Conservation (phyloP, 1,140 invertebrate genomes). For the Lamellibrachia luymesi region DNA sequence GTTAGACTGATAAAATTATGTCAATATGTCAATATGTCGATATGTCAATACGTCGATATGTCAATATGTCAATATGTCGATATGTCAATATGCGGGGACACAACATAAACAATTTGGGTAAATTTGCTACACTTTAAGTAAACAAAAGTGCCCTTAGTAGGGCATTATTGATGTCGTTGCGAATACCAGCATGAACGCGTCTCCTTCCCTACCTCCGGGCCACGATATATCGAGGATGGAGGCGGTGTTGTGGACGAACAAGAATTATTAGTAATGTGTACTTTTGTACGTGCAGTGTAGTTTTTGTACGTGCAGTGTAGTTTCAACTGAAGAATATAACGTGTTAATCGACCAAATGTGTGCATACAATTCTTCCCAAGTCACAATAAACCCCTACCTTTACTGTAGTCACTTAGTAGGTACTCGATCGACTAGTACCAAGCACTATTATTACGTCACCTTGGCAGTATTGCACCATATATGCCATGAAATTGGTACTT, state of each 20-base stretch:
- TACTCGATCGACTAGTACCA: too few relatives aligned
- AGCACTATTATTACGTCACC: neutral
- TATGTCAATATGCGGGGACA: neutral
- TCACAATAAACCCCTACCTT: too few relatives aligned
- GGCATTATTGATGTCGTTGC: neutral
- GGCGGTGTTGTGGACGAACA: too few relatives aligned
- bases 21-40: neutral
- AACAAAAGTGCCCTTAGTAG: neutral
- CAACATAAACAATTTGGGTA: neutral
- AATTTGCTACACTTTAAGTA: neutral
- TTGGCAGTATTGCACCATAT: neutral
- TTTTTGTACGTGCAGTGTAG: too few relatives aligned
- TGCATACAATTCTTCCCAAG: too few relatives aligned
- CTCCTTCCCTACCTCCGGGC: too few relatives aligned
- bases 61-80: neutral
- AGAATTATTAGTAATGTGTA: too few relatives aligned
- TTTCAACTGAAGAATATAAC: too few relatives aligned
- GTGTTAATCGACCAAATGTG: too few relatives aligned
- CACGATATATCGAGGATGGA: too few relatives aligned
- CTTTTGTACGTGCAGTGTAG: too few relatives aligned
- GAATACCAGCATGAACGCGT: neutral
- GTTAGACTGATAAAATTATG: neutral
- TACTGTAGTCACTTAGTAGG: too few relatives aligned
- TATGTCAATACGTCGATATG: neutral
- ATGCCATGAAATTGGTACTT: neutral